Evolutionary conservation across 2,797 vertebrate genomes (phyloP).

Genomic region (Chelon labrosus): DNA sequence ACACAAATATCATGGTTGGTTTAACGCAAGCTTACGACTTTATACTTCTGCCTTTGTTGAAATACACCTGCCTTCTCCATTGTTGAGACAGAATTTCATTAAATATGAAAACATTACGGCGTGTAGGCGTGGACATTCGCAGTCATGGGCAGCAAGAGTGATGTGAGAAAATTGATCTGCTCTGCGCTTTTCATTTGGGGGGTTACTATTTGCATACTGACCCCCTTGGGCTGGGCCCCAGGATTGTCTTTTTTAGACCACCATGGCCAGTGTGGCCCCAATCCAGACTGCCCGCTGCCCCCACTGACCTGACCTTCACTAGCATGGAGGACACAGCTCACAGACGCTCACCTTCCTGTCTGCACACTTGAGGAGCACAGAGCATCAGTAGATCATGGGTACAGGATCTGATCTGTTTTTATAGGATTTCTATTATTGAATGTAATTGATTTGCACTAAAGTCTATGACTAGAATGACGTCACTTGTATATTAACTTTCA

Average conservation of each 20-base stretch:
- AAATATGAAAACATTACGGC: slow-evolving; percentile 59
- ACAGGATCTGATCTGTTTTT: background rate
- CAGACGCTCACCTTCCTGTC: slow-evolving; percentile 51
- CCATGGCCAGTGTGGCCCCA: slow-evolving; percentile 38
- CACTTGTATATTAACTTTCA: too few species aligned
- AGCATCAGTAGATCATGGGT: slow-evolving; percentile 10
- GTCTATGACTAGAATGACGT: background rate
- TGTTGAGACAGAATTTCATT: slow-evolving; percentile 69
- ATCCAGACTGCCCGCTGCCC: slow-evolving; percentile 68
- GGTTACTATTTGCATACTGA: slow-evolving; percentile 84
- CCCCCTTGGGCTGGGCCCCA: slow-evolving; percentile 62
- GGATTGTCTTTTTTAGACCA: slow-evolving; percentile 71
- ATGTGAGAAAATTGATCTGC: slow-evolving; percentile 82
- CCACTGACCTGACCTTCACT: slow-evolving; percentile 80
- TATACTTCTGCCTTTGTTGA: slow-evolving; percentile 48
- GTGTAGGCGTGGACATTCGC: slow-evolving; percentile 69
- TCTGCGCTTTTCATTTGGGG: slow-evolving; percentile 66
- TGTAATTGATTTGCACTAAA: background rate
- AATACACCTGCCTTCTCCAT: slow-evolving; percentile 64
- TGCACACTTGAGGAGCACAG: slow-evolving; percentile 32
- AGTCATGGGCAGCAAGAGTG: slow-evolving; percentile 72
- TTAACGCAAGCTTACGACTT: slow-evolving; percentile 21
- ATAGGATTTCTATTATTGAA: background rate
- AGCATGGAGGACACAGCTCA: slow-evolving; percentile 37
- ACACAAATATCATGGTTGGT: slow-evolving; percentile 19